Conservation (phyloP, 2,797 vertebrate species). For the Acomys russatus region DNA sequence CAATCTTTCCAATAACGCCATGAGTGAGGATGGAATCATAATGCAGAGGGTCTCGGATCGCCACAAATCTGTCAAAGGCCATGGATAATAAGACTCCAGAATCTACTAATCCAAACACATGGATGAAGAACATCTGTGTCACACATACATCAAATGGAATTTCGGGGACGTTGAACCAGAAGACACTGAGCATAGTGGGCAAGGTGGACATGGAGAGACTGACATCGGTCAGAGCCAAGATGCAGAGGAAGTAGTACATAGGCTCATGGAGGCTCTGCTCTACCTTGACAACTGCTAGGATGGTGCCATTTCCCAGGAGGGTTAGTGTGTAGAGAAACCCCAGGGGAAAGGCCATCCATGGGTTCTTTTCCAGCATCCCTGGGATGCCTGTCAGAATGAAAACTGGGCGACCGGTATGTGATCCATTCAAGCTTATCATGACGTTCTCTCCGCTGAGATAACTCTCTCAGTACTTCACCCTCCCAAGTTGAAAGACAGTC, state of each 20-base stretch:
- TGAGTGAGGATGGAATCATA: conserved; percentile 74
- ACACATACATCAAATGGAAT: conserved; percentile 73
- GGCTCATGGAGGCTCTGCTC: conserved; percentile 76
- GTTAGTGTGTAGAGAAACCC: conserved; percentile 71
- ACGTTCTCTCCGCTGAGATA: background rate
- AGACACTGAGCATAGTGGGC: conserved; percentile 71
- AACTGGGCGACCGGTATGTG: background rate
- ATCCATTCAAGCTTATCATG: conserved; percentile 32
- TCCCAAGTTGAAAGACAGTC: conserved; percentile 41
- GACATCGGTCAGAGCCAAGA: conserved; percentile 71
- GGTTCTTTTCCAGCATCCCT: conserved; percentile 64
- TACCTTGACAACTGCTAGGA: conserved; percentile 64
- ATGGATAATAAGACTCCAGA: conserved; percentile 87
- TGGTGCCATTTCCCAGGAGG: conserved; percentile 71
- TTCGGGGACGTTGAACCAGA: conserved; percentile 70
- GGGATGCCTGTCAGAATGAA: conserved; percentile 73
- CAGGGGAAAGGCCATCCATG: conserved; percentile 64
- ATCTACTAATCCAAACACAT: conserved; percentile 86
- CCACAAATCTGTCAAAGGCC: conserved; percentile 90
- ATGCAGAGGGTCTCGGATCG: conserved; percentile 73
- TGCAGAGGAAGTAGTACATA: conserved; percentile 78
- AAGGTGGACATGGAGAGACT: conserved; percentile 74
- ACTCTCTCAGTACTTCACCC: background rate
- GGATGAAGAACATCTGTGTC: conserved; percentile 87
- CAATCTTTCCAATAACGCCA: conserved; percentile 62